Conservation (phyloP, 1,140 invertebrate genomes). For the Drosophila sechellia region DNA sequence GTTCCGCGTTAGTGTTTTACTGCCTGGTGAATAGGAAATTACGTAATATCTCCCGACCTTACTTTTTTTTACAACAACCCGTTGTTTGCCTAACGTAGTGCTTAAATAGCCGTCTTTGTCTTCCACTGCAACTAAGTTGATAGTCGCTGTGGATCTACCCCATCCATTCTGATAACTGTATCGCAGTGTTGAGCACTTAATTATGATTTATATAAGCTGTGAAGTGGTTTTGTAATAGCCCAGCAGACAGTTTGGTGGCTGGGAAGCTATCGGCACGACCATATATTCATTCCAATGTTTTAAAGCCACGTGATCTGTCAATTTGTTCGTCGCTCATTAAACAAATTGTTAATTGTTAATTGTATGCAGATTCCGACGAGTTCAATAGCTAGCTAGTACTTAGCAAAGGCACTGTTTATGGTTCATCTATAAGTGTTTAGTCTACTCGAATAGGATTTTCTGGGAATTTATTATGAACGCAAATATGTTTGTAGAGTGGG, state of each 20-base stretch:
- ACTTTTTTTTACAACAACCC: conserved; percentile 41
- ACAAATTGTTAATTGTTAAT: conserved; percentile 25
- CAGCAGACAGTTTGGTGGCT: conserved; percentile 39
- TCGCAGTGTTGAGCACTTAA: conserved; percentile 22
- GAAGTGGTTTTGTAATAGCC: conserved; percentile 32
- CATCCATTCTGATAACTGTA: conserved; percentile 30
- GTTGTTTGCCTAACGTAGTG: conserved; percentile 33
- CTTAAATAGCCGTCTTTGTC: conserved; percentile 19
- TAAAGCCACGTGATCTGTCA: conserved; percentile 25
- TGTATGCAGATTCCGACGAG: conserved; percentile 3
- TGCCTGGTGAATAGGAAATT: conserved; percentile 28
- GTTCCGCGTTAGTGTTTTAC: conserved; percentile 13
- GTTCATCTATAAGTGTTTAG: not conserved
- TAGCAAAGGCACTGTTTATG: not conserved
- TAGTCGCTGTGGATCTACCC: not conserved
- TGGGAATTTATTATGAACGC: not conserved
- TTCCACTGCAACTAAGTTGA: conserved; percentile 37
- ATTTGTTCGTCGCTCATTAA: not conserved
- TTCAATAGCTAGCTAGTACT: not conserved
- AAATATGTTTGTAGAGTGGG: not conserved
- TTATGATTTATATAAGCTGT: conserved; percentile 38
- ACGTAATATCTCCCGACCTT: conserved; percentile 59
- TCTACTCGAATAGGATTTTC: not conserved
- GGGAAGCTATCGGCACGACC: conserved; percentile 2
- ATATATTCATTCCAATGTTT: conserved; percentile 10